Evolutionary conservation across 1,140 invertebrate genomes (phyloP).

Genomic region (Tenebrio molitor): DNA sequence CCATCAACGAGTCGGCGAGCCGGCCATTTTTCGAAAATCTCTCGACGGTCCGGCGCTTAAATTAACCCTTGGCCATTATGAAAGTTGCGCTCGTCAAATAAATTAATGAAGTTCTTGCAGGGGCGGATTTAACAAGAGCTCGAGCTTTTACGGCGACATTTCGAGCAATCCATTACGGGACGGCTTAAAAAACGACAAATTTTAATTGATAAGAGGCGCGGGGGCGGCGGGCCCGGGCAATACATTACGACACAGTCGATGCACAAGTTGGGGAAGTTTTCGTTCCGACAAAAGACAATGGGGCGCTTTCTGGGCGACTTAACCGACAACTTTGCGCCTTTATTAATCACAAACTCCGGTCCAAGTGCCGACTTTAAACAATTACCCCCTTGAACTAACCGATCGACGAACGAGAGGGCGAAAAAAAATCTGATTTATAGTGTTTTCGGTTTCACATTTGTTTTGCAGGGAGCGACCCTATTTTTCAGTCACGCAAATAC

Average conservation of each 20-base stretch:
- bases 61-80: neutral
- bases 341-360: conserved; percentile 8
- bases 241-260: conserved; percentile 1
- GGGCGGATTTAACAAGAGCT: neutral
- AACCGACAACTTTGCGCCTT: conserved; percentile 1
- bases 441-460: conserved; percentile 48
- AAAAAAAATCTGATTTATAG: conserved; percentile 43
- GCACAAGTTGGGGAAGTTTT: neutral
- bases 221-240: neutral
- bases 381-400: conserved; percentile 4
- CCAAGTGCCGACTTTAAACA: conserved; percentile 21
- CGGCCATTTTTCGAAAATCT: too few relatives aligned
- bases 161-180: conserved; percentile 10
- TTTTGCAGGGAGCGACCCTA: conserved; percentile 44
- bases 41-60: neutral
- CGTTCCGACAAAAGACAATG: conserved; percentile 19
- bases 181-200: conserved; percentile 16
- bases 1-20: too few relatives aligned
- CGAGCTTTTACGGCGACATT: conserved; percentile 8
- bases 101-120: conserved; percentile 19
- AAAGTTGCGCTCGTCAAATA: neutral
- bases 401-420: neutral
- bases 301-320: conserved; percentile 25
- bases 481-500: conserved; percentile 47
- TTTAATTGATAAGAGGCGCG: conserved; percentile 11